phyloP scores from a whole-genome alignment of 1,140 invertebrate species.

The Dendroctonus ponderosae region DNA sequence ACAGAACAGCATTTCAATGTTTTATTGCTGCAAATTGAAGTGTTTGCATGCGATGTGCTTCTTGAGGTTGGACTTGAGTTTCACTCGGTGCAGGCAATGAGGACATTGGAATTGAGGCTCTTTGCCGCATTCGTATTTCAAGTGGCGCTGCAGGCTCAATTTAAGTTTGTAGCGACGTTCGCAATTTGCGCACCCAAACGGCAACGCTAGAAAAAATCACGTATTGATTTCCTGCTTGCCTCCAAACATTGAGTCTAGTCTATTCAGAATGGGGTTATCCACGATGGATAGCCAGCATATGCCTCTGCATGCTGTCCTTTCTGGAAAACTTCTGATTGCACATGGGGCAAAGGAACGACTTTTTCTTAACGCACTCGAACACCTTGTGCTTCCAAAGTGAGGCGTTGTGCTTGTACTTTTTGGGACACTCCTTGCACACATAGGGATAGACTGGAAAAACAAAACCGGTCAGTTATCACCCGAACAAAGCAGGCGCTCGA shows the following conservation, averaged over 20 bases:
- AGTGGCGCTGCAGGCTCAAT: conserved; percentile 53
- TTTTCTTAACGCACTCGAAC: conserved; percentile 61
- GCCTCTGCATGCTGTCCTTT: conserved; percentile 44
- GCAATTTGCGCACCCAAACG: conserved; percentile 38
- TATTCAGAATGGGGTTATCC: too few relatives aligned
- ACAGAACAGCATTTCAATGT: background rate
- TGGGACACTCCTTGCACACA: conserved; percentile 56
- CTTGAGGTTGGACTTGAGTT: conserved; percentile 53
- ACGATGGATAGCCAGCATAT: conserved; percentile 36
- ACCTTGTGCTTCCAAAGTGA: conserved; percentile 53
- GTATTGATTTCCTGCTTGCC: conserved; percentile 2
- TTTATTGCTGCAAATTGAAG: background rate
- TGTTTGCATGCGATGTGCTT: conserved; percentile 44
- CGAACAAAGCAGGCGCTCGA: background rate
- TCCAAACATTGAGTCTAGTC: too few relatives aligned
- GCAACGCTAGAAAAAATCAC: background rate
- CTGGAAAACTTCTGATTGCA: conserved; percentile 53
- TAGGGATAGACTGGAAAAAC: conserved; percentile 35
- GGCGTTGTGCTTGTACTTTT: conserved; percentile 58
- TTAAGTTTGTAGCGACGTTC: conserved; percentile 50
- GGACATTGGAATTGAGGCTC: conserved; percentile 45
- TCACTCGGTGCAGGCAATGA: conserved; percentile 47
- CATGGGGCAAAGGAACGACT: conserved; percentile 57
- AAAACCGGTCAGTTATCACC: background rate
- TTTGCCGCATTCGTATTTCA: conserved; percentile 56